Conservation (phyloP, 2,113 vertebrate genomes). For the Cervus canadensis region DNA sequence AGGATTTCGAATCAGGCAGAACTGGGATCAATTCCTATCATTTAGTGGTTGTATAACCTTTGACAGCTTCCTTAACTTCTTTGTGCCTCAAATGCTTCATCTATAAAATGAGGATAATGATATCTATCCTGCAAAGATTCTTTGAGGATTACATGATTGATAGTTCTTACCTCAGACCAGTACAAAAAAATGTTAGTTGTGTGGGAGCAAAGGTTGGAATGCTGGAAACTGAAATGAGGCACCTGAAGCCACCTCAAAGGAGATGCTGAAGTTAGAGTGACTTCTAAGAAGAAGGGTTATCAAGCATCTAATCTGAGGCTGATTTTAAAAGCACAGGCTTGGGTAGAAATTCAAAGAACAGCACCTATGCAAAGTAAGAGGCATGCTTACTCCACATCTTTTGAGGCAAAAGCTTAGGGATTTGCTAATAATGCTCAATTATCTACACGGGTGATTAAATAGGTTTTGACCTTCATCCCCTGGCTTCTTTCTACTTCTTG, state of each 20-base stretch:
- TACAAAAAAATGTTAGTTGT: not conserved
- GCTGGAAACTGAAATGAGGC: not conserved
- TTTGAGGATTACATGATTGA: not conserved
- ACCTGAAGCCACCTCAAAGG: not conserved
- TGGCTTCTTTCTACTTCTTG: not conserved
- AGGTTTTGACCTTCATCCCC: not conserved
- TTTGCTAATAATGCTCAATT: not conserved
- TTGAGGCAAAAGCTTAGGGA: not conserved
- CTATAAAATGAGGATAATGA: conserved; percentile 6
- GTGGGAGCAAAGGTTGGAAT: not conserved
- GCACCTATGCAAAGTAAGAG: not conserved
- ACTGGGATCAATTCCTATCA: not conserved
- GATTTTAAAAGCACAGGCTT: not conserved
- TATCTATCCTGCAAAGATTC: not conserved
- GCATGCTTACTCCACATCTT: not conserved
- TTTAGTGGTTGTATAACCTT: not conserved
- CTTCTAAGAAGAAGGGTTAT: not conserved
- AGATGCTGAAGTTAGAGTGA: not conserved
- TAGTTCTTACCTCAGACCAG: not conserved
- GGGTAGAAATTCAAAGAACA: not conserved
- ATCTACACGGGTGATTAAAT: not conserved
- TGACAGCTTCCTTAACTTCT: not conserved
- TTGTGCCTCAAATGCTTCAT: not conserved
- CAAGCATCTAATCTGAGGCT: not conserved
- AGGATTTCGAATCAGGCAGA: not conserved